phyloP scores from a whole-genome alignment of 2,797 vertebrate genomes.

The Pseudomugil tenellus region DNA sequence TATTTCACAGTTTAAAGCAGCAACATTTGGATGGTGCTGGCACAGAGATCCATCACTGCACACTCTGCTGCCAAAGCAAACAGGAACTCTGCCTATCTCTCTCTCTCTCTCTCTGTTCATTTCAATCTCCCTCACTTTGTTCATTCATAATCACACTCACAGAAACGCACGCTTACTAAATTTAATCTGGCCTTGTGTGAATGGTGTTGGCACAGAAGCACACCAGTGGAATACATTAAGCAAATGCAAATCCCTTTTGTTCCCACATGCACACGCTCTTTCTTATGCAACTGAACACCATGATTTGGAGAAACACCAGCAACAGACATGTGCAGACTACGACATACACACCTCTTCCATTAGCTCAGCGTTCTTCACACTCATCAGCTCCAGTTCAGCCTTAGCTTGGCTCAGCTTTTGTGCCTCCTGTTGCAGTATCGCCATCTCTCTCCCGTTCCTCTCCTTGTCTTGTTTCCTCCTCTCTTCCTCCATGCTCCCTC shows the following conservation, averaged over 20 bases:
- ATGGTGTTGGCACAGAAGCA: constrained; percentile 17
- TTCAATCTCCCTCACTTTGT: constrained; percentile 31
- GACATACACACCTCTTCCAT: constrained; percentile 81
- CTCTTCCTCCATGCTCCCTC: constrained; percentile 68
- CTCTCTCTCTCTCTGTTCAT: constrained; percentile 13
- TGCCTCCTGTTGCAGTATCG: constrained; percentile 74
- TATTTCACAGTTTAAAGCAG: constrained; percentile 50
- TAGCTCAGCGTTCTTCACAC: constrained; percentile 75
- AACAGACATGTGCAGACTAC: constrained; percentile 2
- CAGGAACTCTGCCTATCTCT: constrained; percentile 49
- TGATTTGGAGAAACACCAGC: neutral
- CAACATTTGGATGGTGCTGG: constrained; percentile 47
- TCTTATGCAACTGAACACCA: constrained; percentile 6
- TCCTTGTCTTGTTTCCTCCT: constrained; percentile 74
- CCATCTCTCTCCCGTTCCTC: constrained; percentile 69
- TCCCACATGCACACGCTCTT: constrained; percentile 3
- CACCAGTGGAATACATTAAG: constrained; percentile 20
- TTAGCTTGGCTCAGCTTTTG: constrained; percentile 81
- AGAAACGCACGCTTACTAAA: constrained; percentile 39
- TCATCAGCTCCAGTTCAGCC: constrained; percentile 78
- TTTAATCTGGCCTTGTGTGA: constrained; percentile 43
- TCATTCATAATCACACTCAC: constrained; percentile 26
- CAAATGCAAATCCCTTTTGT: constrained; percentile 30
- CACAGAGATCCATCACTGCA: constrained; percentile 55
- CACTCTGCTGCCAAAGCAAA: constrained; percentile 57